phyloP scores from a whole-genome alignment of 92 coral and sea anemone species.

The Virgularia gustaviana region DNA sequence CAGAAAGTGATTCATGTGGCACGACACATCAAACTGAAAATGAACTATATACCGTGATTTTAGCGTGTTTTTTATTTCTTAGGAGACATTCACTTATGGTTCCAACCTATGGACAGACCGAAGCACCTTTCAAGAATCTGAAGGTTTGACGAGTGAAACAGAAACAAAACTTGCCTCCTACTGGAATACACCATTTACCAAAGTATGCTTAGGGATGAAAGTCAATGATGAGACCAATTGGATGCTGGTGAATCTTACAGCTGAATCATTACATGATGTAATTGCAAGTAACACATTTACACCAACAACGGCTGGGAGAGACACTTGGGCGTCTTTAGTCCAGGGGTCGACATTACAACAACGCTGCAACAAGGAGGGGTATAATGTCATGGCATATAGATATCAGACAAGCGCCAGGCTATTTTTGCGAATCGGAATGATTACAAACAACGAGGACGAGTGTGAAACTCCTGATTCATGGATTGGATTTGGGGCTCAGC shows the following conservation, averaged over 20 bases:
- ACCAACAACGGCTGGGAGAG: not conserved
- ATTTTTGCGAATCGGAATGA: no score
- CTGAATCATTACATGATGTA: not conserved
- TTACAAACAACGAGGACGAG: no score
- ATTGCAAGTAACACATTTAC: not conserved
- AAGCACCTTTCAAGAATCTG: not conserved
- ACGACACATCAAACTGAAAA: not conserved
- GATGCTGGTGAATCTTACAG: not conserved
- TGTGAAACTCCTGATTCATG: no score
- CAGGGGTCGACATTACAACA: not conserved
- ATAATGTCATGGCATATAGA: not conserved
- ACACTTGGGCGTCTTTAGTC: not conserved
- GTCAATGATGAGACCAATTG: not conserved
- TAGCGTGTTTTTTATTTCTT: not conserved
- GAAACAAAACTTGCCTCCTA: constrained; percentile 13
- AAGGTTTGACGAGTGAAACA: constrained; percentile 3
- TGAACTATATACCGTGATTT: not conserved
- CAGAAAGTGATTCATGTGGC: not conserved
- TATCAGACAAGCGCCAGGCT: no score
- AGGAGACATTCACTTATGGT: not conserved
- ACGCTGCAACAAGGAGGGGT: constrained; percentile 3
- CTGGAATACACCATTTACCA: constrained; percentile 11
- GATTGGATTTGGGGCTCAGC: no score
- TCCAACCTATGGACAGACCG: not conserved
- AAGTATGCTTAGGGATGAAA: constrained; percentile 11